A percentile compares a stretch with the other conserved stretches of the same genome.
These are phyloP conservation scores for Agapornis canus DNA, from an alignment of 2,797 vertebrate genomes.

Conservation along the genomic window DNA sequence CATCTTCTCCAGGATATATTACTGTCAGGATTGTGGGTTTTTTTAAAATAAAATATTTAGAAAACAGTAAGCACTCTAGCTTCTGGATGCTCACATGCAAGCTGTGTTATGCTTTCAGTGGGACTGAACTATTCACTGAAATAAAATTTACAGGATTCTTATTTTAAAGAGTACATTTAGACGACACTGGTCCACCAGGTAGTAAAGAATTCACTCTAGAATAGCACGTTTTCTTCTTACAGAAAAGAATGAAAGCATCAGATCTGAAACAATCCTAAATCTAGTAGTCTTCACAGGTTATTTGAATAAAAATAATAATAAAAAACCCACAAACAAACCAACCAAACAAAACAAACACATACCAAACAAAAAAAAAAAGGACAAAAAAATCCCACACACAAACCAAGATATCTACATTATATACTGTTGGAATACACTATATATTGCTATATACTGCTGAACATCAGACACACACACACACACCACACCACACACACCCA, in stretches of 20 bases:
- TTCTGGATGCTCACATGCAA: neutral
- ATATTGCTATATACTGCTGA: neutral
- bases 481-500: no score
- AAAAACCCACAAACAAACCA: neutral
- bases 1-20: neutral
- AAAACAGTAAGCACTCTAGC: neutral
- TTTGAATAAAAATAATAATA: neutral
- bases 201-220: neutral
- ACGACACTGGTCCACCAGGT: neutral
- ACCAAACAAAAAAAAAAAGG: no score
- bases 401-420: neutral
- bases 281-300: neutral
- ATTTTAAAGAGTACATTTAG: neutral
- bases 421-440: neutral
- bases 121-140: neutral
- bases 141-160: neutral
- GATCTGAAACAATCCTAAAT: neutral
- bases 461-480: no score
- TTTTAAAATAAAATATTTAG: neutral
- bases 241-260: neutral
- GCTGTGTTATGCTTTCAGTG: neutral
- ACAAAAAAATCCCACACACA: neutral
- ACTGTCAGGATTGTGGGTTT: neutral
- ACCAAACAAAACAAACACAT: neutral
- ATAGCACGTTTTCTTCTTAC: accelerated